These are phyloP conservation scores for Accipiter cooperii DNA, from an alignment of 2,113 vertebrate species.

Conservation along the genomic window DNA sequence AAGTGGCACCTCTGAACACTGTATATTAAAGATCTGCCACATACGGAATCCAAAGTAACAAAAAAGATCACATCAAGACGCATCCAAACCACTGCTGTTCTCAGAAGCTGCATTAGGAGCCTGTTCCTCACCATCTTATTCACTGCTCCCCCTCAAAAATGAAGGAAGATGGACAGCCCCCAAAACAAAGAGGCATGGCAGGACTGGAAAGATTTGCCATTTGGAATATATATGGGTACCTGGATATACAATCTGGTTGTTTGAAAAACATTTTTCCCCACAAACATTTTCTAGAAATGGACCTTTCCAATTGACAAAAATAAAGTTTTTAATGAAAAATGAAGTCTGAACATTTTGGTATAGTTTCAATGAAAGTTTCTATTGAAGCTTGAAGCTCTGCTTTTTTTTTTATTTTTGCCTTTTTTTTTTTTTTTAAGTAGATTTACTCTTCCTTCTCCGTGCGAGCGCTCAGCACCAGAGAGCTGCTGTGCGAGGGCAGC, in stretches of 20 bases:
- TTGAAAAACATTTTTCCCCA: background rate
- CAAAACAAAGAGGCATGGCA: background rate
- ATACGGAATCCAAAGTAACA: background rate
- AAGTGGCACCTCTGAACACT: background rate
- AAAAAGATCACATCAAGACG: background rate
- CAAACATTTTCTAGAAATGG: background rate
- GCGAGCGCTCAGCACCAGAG: background rate
- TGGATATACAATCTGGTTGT: background rate
- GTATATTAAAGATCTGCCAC: background rate
- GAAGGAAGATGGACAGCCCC: background rate
- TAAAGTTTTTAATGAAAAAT: background rate
- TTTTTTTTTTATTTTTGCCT: background rate
- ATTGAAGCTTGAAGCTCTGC: too few species aligned
- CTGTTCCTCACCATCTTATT: background rate
- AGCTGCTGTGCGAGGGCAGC: background rate
- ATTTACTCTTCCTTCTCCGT: conserved; percentile 22
- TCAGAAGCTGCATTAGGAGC: background rate
- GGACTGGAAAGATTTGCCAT: background rate
- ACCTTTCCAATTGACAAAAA: background rate
- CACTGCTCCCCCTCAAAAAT: background rate
- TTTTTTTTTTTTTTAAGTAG: background rate
- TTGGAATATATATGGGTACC: background rate
- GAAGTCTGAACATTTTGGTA: background rate
- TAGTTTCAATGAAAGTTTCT: too few species aligned
- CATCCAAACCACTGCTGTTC: background rate